These are phyloP conservation scores for Pseudorhombus dupliciocellatus DNA, from an alignment of 2,113 vertebrate genomes.

Conservation along the genomic window DNA sequence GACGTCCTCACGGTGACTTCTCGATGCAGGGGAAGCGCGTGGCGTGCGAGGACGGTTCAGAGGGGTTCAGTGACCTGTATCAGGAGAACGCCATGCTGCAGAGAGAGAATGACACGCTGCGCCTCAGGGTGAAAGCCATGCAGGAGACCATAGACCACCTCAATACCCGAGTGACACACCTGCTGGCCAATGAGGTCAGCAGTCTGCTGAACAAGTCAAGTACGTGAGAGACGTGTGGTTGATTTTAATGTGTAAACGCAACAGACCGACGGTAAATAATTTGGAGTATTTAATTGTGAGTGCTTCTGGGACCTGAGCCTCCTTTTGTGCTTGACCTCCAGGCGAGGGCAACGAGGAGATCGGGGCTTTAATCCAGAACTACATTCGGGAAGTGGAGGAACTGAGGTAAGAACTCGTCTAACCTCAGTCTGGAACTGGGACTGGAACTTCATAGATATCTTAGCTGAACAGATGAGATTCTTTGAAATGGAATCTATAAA, in stretches of 20 bases:
- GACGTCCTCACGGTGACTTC: not conserved
- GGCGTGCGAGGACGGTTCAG: constrained; percentile 86
- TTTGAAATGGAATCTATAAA: not conserved
- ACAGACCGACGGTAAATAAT: no score
- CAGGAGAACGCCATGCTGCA: constrained; percentile 93
- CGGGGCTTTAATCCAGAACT: constrained; percentile 92
- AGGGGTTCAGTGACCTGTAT: constrained; percentile 92
- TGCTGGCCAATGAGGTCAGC: constrained; percentile 93
- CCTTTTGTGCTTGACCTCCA: constrained; percentile 51
- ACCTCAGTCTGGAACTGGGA: not conserved
- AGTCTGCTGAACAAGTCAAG: constrained; percentile 91
- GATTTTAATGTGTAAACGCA: not conserved
- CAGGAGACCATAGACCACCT: constrained; percentile 97
- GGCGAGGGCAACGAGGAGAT: constrained; percentile 94
- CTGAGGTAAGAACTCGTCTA: constrained; percentile 81
- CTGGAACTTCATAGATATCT: not conserved
- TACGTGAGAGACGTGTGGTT: constrained; percentile 54
- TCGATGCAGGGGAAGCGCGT: constrained; percentile 90
- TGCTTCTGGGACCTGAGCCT: constrained; percentile 5
- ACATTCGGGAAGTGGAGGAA: constrained; percentile 95
- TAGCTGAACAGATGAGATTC: not conserved
- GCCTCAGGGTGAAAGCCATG: constrained; percentile 95
- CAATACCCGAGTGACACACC: constrained; percentile 90
- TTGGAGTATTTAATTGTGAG: no score
- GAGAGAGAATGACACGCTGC: constrained; percentile 89